Percentiles rank a stretch among this genome's conserved stretches.
Conservation (phyloP, 2,797 vertebrate genomes). For the Moxostoma hubbsi region DNA sequence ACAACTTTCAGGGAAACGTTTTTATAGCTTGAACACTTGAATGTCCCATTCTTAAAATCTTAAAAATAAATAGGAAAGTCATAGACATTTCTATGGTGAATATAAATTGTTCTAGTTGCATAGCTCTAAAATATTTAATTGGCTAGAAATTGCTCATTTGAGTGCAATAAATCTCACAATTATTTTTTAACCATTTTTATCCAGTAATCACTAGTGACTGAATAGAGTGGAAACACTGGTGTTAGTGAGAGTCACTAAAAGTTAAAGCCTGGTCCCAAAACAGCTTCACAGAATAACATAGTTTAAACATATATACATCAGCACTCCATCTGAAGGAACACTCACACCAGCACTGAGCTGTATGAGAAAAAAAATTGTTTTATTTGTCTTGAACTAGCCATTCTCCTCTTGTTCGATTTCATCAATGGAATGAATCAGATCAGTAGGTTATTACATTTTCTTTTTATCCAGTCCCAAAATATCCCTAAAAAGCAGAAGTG, state of each 20-base stretch:
- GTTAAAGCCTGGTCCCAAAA: not conserved
- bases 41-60: too few relatives aligned
- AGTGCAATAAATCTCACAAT: too few relatives aligned
- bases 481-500: slow-evolving; percentile 68
- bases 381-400: slow-evolving; percentile 75
- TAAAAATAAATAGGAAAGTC: too few relatives aligned
- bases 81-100: too few relatives aligned
- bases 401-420: slow-evolving; percentile 81
- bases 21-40: not conserved
- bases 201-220: too few relatives aligned
- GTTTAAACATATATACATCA: not conserved
- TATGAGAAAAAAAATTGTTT: slow-evolving; percentile 79
- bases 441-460: slow-evolving; percentile 78
- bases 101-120: too few relatives aligned
- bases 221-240: too few relatives aligned
- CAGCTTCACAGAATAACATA: not conserved
- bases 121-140: too few relatives aligned
- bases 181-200: too few relatives aligned
- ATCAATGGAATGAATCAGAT: slow-evolving; percentile 85
- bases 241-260: not conserved
- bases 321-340: slow-evolving; percentile 37
- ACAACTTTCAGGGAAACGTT: not conserved
- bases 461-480: slow-evolving; percentile 69
- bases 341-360: slow-evolving; percentile 63
- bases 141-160: too few relatives aligned